Evolutionary conservation across 2,113 vertebrate genomes (phyloP), one percentile per base, ranked within the genome.

Genomic region (Xiphias gladius): DNA sequence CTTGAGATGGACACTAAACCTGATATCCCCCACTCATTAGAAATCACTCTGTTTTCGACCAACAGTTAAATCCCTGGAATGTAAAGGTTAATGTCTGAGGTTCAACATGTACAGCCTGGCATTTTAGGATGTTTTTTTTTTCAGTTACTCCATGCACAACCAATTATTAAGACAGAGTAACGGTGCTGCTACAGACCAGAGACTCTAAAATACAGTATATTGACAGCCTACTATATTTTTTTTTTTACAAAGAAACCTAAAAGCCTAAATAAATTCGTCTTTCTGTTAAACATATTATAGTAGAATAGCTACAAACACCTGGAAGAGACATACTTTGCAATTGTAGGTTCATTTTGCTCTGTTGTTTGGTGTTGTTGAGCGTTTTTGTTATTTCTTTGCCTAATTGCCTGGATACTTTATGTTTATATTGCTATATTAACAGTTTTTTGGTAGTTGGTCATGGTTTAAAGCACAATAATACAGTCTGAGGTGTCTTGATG

Each of bases 31-130:
- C n/a, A 0, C n/a, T 68, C 68, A 74, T 78, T 50, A 73, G 74
- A 58, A 43, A 74, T 50, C 68, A 50, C 26, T 68, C 30, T 68
- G 61, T 57, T 64, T 69, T 26, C 11, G 22, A 73, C 52, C 9
- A 30, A 30, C 12, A 50, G 9, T 22, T 41, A 43, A 41, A 22
- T 46, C 43, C 66, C 55, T 26, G 30, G 22, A 52, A 20, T 64
- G 73, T 69, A 74, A 86, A 79, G 65, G 65, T 86, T 48, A 79
- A 75, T 65, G 16, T 74, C 24, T 63, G 19, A 57, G 37, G 37
- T 22, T 58, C 24, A 20, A 37, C 32, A 19, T 46, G 7, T 20
- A 68, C 24, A 62, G 24, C 30, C 24, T 10, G 14, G 11, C 28
- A 55, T 59, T 57, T 57, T 6, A 19, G 6, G 3, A 22, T 32